Percentiles rank a stretch among this genome's conserved stretches.
Conservation (phyloP, 2,888 invertebrate genomes). For the Eudemis profundana region DNA sequence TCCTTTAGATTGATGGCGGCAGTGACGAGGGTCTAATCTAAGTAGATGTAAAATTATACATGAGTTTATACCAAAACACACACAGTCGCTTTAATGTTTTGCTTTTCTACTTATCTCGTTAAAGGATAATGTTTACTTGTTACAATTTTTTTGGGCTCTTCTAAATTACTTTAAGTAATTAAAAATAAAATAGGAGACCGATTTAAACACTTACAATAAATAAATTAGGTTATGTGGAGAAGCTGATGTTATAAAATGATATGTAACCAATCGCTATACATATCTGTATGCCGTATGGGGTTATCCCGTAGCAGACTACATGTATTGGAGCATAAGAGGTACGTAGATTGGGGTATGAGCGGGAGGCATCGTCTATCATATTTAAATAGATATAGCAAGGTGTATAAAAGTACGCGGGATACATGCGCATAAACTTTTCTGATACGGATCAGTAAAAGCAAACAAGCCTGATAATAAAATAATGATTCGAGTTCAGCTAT, state of each 20-base stretch:
- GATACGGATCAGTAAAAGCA: slow-evolving; percentile 28
- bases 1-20: not conserved
- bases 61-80: not conserved
- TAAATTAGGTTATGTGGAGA: no score
- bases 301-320: no score
- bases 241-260: no score
- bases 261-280: no score
- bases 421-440: slow-evolving; percentile 29
- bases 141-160: no score
- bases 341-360: not conserved
- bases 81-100: not conserved
- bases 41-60: slow-evolving; percentile 22
- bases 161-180: no score
- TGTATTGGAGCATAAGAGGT: no score
- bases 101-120: not conserved
- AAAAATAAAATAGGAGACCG: no score
- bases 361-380: slow-evolving; percentile 16
- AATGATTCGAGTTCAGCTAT: not conserved
- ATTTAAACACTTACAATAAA: no score
- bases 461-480: slow-evolving; percentile 8
- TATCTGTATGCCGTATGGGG: no score
- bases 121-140: not conserved
- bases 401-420: slow-evolving; percentile 15
- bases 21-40: slow-evolving; percentile 18
- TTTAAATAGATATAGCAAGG: slow-evolving; percentile 16